Conservation (phyloP, 2,888 invertebrate species). For the Heliconius aoede region DNA sequence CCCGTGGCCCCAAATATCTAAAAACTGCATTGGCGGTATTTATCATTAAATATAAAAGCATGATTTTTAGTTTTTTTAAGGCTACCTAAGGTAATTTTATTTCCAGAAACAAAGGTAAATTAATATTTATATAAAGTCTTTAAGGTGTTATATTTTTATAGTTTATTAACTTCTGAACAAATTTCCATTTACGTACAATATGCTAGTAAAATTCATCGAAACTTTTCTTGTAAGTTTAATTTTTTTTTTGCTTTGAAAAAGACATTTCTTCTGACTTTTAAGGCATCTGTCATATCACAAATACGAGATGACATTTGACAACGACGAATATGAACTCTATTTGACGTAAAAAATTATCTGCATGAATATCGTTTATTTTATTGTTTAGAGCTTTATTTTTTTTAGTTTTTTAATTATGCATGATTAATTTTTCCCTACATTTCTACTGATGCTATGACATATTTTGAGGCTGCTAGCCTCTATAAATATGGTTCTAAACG, state of each 20-base stretch:
- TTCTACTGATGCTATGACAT: constrained; percentile 79
- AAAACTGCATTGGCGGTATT: too few relatives aligned
- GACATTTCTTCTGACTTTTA: background rate
- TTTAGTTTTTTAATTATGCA: constrained; percentile 32
- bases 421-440: constrained; percentile 19
- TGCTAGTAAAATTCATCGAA: too few relatives aligned
- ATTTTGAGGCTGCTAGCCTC: constrained; percentile 79
- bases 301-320: constrained; percentile 23
- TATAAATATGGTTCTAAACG: constrained; percentile 88
- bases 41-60: too few relatives aligned
- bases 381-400: constrained; percentile 70
- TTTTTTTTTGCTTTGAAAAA: background rate
- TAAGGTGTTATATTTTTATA: too few relatives aligned
- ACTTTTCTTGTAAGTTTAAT: background rate
- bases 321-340: constrained; percentile 21
- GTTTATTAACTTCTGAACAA: too few relatives aligned
- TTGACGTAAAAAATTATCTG: constrained; percentile 44
- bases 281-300: background rate
- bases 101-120: too few relatives aligned
- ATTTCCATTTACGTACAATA: too few relatives aligned
- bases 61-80: too few relatives aligned
- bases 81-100: too few relatives aligned
- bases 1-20: too few relatives aligned
- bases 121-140: too few relatives aligned
- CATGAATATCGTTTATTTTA: constrained; percentile 66